phyloP scores from a whole-genome alignment of 2,888 invertebrate genomes.

The Caenorhabditis wallacei region DNA sequence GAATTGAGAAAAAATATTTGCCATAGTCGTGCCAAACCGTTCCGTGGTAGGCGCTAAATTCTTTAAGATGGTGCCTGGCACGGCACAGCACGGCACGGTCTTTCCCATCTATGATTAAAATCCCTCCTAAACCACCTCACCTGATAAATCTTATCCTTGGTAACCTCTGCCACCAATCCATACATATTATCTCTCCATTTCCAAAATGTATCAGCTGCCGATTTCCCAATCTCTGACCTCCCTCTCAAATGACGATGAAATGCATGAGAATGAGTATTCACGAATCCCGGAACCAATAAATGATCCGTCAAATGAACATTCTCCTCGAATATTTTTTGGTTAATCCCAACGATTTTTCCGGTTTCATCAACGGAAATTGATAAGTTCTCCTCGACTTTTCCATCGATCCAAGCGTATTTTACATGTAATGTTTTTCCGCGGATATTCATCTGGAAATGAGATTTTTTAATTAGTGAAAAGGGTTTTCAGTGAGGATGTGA shows the following conservation, averaged over 20 bases:
- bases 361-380: slow-evolving; percentile 51
- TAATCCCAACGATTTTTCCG: slow-evolving; percentile 65
- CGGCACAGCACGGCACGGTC: no score
- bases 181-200: slow-evolving; percentile 83
- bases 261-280: slow-evolving; percentile 82
- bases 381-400: slow-evolving; percentile 67
- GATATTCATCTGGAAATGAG: slow-evolving; percentile 59
- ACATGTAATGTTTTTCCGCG: slow-evolving; percentile 66
- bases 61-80: no score
- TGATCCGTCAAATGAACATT: slow-evolving; percentile 39
- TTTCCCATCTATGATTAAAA: no score
- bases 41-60: no score
- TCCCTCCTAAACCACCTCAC: no score
- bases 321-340: slow-evolving; percentile 22
- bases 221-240: slow-evolving; percentile 75
- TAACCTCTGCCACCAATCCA: slow-evolving; percentile 76
- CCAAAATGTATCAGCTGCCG: slow-evolving; percentile 80
- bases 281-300: slow-evolving; percentile 79
- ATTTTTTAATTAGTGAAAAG: neutral
- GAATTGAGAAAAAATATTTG: neutral
- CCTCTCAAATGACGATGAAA: slow-evolving; percentile 81
- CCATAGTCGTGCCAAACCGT: no score
- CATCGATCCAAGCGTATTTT: slow-evolving; percentile 67
- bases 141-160: slow-evolving; percentile 76
- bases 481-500: neutral